Evolutionary conservation across 2,797 vertebrate species (phyloP), one percentile per base, ranked within the genome.

Genomic region (Sebastes itinus): DNA sequence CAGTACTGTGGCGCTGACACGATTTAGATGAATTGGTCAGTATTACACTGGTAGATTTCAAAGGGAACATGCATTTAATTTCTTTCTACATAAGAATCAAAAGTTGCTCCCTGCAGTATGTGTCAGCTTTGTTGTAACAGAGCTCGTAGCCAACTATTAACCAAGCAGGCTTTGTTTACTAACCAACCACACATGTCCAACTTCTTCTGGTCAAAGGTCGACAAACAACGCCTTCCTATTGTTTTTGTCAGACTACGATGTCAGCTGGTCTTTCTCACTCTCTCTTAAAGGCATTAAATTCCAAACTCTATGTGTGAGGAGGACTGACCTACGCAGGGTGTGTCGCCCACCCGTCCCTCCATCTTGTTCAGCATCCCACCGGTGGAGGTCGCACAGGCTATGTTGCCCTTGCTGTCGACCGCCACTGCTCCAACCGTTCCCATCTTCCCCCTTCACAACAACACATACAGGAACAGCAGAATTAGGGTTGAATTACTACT

Each of bases 381-480:
- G 0, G 96, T 97, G 74, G 96, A 97, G 72, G 96, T 96, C n/a
- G 96, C 97, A 88, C 96, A 96, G 87, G 96, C 97, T 10, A 97
- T 55, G 22, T 97, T 97, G 69, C 96, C 96, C 56, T 95, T 89
- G 9, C 72, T 72, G 81, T 97, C 97, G 14, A 97, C 87, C 2
- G 96, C 96, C 88, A 98, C 96, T 13, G 96, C 96, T 65, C 97
- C 97, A 0, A 98, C 96, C 10, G 96, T 97, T 88, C 97, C 96
- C 92, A 96, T 96, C 78, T 95, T 95, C 25, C 93, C 94, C 92
- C 96, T 96, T 5, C 72, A 91, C 1, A 81, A 18, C 64, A 46
- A 81, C 32, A 74, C 35, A 78, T 5, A 11, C 32, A 74, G 3
- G 1, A 59, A 28, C 5, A 58, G 20, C 23, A 73, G 11, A 64